Percentiles rank a stretch among this genome's conserved stretches.
These are phyloP conservation scores for human DNA, from an alignment of 2,113 vertebrate species.

Conservation along the genomic window GRCh38 chr17:54460001-54460500, in stretches of 20 bases:
- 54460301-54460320: not conserved
- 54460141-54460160: not conserved
- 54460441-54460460: not conserved
- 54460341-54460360: not conserved
- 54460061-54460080: not conserved
- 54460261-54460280: not conserved
- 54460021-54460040: not conserved
- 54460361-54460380: not conserved
- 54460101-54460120: not conserved
- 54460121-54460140: not conserved
- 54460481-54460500: not conserved
- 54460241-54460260: not conserved
- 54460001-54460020: not conserved
- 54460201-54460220: not conserved
- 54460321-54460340: not conserved
- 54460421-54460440: not conserved
- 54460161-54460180: not conserved
- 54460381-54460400: not conserved
- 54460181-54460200: not conserved
- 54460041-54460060: not conserved
- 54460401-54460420: not conserved
- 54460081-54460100: not conserved
- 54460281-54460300: not conserved
- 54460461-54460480: not conserved
- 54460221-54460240: not conserved